phyloP scores from a whole-genome alignment of 2,797 vertebrate species.

The Sciurus vulgaris region DNA sequence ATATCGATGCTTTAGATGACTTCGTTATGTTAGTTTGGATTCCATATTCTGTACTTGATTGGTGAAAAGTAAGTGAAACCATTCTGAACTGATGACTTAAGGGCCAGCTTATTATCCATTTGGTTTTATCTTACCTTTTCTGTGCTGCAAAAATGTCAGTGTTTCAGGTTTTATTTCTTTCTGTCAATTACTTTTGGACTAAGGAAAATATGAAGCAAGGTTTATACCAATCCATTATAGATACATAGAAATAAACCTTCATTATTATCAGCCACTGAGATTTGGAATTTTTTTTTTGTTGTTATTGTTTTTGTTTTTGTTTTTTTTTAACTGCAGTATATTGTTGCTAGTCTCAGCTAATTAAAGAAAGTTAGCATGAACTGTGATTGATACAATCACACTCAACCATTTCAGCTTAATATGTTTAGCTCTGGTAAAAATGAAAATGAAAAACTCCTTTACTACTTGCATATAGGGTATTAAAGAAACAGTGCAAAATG shows the following conservation, averaged over 20 bases:
- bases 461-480: neutral
- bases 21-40: neutral
- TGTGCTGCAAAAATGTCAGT: neutral
- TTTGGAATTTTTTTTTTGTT: neutral
- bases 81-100: neutral
- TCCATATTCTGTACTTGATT: rapidly evolving
- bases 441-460: neutral
- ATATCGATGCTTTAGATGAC: neutral
- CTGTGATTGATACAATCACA: neutral
- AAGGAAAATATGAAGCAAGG: neutral
- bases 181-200: neutral
- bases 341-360: neutral
- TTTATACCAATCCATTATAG: neutral
- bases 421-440: neutral
- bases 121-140: neutral
- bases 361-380: neutral
- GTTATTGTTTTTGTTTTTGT: too few relatives aligned
- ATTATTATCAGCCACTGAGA: neutral
- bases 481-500: neutral
- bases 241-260: neutral
- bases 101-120: neutral
- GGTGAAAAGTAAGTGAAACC: neutral
- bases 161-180: neutral
- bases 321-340: neutral
- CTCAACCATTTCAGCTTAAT: neutral